phyloP scores from a whole-genome alignment of 2,113 vertebrate genomes.

The Blennius ocellaris region DNA sequence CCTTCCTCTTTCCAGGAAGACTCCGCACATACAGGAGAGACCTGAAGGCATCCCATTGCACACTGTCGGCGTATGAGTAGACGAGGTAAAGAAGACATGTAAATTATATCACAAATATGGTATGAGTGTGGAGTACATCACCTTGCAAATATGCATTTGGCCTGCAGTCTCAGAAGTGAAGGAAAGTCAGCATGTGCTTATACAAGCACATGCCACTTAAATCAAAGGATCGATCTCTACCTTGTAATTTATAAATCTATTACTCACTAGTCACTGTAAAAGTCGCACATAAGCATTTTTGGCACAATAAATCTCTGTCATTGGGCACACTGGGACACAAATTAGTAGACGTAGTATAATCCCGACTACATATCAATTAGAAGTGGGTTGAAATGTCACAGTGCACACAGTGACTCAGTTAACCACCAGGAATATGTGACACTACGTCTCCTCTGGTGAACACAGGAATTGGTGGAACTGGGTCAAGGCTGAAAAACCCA shows the following conservation, averaged over 20 bases:
- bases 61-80: slow-evolving; percentile 21
- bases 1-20: slow-evolving; percentile 77
- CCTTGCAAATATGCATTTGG: not conserved
- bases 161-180: slow-evolving; percentile 15
- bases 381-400: slow-evolving; percentile 71
- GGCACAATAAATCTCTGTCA: slow-evolving; percentile 24
- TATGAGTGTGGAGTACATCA: slow-evolving; percentile 16
- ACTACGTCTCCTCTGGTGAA: slow-evolving; percentile 69
- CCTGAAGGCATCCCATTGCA: slow-evolving; percentile 64
- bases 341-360: slow-evolving; percentile 46
- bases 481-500: slow-evolving; percentile 81
- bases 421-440: slow-evolving; percentile 76
- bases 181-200: slow-evolving; percentile 19
- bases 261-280: not conserved
- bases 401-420: slow-evolving; percentile 73
- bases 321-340: slow-evolving; percentile 35
- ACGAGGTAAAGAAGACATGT: too few species aligned
- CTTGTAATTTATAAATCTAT: slow-evolving; percentile 20
- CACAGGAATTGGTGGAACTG: slow-evolving; percentile 70
- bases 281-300: slow-evolving; percentile 1
- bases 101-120: not conserved
- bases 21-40: slow-evolving; percentile 69
- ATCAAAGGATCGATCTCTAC: slow-evolving; percentile 14
- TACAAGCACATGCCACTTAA: slow-evolving; percentile 20
- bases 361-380: slow-evolving; percentile 66